Evolutionary conservation across 30 jellyfish, hydroid and myxozoan species (phyloP), one percentile per base, ranked within the genome.

Genomic region (Aurelia sp.): DNA sequence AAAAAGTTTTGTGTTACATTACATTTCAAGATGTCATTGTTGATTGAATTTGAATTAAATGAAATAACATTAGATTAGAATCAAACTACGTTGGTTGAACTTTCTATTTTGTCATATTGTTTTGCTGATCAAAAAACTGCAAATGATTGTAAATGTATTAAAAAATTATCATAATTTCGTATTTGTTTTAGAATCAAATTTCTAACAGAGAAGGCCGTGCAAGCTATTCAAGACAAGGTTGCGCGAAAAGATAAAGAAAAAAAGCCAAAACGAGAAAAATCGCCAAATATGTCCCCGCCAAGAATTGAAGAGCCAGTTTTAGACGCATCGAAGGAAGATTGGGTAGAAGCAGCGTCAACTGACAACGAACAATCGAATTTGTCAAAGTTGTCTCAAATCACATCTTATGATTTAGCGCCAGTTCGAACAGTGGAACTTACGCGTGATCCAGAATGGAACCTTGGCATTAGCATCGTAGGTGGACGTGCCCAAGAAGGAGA

Each of bases 391-490:
- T 30, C 62, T 16, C 79, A 87, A 15, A 57, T 84, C 52, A 67
- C 58, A 24, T 40, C 72, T 48, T 58, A 74, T 17, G 92, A 78
- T 19, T 53, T 74, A 20, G 95, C 84, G 0, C 52, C 86, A 5
- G 48, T 78, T n/a, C 91, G 97, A 17, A 88, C 90, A 6, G 98
- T 92, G 18, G 97, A 92, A 33, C 66, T 92, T 6, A 35, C 70
- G 1, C 89, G 98, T 31, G 91, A 92, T 62, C 96, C 96, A 17
- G 95, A 92, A 63, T 92, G 95, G 84, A 72, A 65, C 50, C 87
- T 92, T 16, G 98, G 98, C 4, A 92, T 92, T 58, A 92, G 98
- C 50, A 92, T 92, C 61, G 98, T 92, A 0, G 98, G 98, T 0
- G 98, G 98, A 3, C 91, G 98, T 21, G 87, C 74, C 63, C 88